phyloP scores from a whole-genome alignment of 1,140 invertebrate species.

The Drosophila subpulchrella region DNA sequence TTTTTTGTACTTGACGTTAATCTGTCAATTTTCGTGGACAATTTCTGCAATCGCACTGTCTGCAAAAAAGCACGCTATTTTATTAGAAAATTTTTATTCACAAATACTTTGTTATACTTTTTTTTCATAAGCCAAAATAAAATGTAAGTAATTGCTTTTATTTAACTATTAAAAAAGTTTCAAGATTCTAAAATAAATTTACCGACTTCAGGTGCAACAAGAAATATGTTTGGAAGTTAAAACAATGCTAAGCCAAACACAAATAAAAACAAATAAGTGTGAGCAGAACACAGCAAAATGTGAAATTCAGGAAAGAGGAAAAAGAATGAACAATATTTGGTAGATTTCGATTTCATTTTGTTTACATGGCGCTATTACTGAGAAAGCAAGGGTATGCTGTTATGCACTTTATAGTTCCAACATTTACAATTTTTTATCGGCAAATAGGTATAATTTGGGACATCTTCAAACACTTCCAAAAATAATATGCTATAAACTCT shows the following conservation, averaged over 20 bases:
- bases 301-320: not conserved
- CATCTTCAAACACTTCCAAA: not conserved
- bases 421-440: no score
- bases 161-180: not conserved
- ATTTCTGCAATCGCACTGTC: constrained; percentile 18
- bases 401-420: no score
- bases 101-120: constrained; percentile 1
- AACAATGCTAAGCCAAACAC: constrained; percentile 13
- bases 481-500: not conserved
- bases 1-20: constrained; percentile 19
- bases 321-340: not conserved
- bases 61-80: not conserved
- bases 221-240: not conserved
- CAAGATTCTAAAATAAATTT: not conserved
- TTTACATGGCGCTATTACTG: not conserved
- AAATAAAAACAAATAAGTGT: constrained; percentile 5
- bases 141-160: no score
- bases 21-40: constrained; percentile 32
- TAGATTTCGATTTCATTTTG: constrained; percentile 10
- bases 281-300: not conserved
- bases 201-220: not conserved
- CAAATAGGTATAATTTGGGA: no score
- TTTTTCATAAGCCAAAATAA: not conserved
- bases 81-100: not conserved
- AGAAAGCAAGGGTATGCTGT: no score